phyloP scores from a whole-genome alignment of 2,888 invertebrate species.

The Nysson spinosus region DNA sequence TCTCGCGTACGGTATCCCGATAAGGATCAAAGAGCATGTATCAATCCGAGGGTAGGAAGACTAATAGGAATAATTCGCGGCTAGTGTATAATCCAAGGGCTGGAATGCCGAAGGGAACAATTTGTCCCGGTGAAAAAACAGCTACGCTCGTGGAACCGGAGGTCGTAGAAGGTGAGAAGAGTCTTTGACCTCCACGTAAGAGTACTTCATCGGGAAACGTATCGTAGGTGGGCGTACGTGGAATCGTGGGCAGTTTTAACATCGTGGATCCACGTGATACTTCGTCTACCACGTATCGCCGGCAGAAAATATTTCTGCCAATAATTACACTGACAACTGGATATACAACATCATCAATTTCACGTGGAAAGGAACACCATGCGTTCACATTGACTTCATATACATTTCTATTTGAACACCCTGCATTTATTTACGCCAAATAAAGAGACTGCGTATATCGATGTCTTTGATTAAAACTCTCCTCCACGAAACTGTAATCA shows the following conservation, averaged over 20 bases:
- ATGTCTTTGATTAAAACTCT: no score
- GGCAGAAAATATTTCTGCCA: slow-evolving; percentile 32
- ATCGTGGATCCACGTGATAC: slow-evolving; percentile 13
- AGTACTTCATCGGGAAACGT: slow-evolving; percentile 33
- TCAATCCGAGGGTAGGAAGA: neutral
- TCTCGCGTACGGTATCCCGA: no score
- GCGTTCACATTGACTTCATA: no score
- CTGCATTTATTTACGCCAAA: no score
- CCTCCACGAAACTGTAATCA: no score
- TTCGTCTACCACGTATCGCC: neutral
- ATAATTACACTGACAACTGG: slow-evolving; percentile 3
- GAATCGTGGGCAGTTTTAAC: slow-evolving; percentile 34
- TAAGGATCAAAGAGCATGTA: no score
- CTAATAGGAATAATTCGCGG: slow-evolving; percentile 17
- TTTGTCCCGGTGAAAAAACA: slow-evolving; percentile 33
- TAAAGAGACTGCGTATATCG: no score
- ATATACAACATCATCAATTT: no score
- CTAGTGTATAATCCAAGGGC: slow-evolving; percentile 47
- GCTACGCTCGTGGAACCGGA: slow-evolving; percentile 20
- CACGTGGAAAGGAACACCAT: no score
- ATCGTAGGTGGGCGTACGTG: slow-evolving; percentile 40
- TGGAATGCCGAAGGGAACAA: slow-evolving; percentile 38
- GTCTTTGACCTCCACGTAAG: slow-evolving; percentile 54
- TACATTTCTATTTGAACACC: no score
- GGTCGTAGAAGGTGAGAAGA: slow-evolving; percentile 40